phyloP scores from a whole-genome alignment of 2,888 invertebrate genomes.

The Trachelus tabidus region DNA sequence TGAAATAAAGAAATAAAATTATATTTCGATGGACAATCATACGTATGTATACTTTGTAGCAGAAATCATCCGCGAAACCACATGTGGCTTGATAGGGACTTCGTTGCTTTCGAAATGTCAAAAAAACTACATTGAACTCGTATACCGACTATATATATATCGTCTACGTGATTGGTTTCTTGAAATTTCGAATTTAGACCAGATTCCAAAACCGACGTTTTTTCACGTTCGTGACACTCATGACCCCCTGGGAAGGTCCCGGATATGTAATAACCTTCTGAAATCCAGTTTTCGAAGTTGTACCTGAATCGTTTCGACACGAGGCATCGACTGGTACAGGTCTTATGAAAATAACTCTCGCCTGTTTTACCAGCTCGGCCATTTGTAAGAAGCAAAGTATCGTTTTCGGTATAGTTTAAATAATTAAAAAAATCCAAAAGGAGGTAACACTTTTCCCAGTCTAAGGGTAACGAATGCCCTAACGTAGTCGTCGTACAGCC shows the following conservation, averaged over 20 bases:
- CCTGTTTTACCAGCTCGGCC: background rate
- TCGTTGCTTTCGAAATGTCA: too few relatives aligned
- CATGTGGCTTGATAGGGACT: too few relatives aligned
- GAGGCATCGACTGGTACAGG: background rate
- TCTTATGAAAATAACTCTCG: background rate
- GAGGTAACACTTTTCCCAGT: background rate
- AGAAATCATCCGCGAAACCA: too few relatives aligned
- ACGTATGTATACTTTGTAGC: too few relatives aligned
- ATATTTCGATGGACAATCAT: too few relatives aligned
- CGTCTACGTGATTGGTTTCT: background rate
- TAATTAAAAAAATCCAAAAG: background rate
- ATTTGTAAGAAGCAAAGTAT: background rate
- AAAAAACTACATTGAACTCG: too few relatives aligned
- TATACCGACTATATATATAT: background rate
- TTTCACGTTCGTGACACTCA: background rate
- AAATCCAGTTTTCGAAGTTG: background rate
- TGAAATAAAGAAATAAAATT: too few relatives aligned
- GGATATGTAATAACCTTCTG: background rate
- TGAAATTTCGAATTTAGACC: background rate
- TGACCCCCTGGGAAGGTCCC: background rate
- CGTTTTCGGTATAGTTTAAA: background rate
- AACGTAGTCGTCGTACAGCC: conserved; percentile 57
- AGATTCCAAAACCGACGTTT: background rate
- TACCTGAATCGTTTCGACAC: background rate
- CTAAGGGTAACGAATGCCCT: conserved; percentile 44